Base-by-base conservation (phyloP, 2,797 vertebrate species). In the Chelon labrosus region DNA sequence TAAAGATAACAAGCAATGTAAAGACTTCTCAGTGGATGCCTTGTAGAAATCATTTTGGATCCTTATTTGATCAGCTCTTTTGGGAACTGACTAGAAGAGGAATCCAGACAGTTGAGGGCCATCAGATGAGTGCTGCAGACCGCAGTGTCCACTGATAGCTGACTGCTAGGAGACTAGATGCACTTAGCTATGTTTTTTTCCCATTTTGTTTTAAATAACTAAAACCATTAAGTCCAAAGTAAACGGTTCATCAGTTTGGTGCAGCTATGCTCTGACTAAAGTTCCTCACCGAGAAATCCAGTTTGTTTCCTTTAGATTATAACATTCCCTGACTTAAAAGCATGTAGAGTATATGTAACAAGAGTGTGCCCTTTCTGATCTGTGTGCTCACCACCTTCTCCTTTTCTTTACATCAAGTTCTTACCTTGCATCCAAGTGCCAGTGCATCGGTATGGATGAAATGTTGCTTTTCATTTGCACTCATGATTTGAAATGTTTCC, bases 371-470 rank as follows among this genome's bases (percentile, higher is more conserved):
- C 85, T 65, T 69, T 86, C 80, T 79, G 75, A 82, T 82, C 79
- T 80, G 82, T 90, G 78, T 90, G 86, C 88, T 88, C 89, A 82
- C 51, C 79, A 72, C 79, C 77, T 65, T 83, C 61, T 84, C 75
- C 75, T 84, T 74, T 88, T 79, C 77, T 85, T 85, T 71, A 83
- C 88, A 88, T 76, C 84, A 54, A 83, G 76, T 91, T 91, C 65
- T 77, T 85, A 85, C 87, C 75, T 79, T 75, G 79, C 91, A 88
- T 90, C 82, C 44, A 91, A 92, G 89, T 91, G 90, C 91, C 92
- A 92, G 92, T 92, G 91, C 92, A 92, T 93, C 93, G 94, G 93
- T 94, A 89, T 91, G 90, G 91, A 85, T 89, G 89, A 90, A 91
- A 92, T 92, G 91, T 93, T 91, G 80, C 91, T 92, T 86, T 85